Base-by-base conservation (phyloP, 2,797 vertebrate species). In the Gallirallus australis region DNA sequence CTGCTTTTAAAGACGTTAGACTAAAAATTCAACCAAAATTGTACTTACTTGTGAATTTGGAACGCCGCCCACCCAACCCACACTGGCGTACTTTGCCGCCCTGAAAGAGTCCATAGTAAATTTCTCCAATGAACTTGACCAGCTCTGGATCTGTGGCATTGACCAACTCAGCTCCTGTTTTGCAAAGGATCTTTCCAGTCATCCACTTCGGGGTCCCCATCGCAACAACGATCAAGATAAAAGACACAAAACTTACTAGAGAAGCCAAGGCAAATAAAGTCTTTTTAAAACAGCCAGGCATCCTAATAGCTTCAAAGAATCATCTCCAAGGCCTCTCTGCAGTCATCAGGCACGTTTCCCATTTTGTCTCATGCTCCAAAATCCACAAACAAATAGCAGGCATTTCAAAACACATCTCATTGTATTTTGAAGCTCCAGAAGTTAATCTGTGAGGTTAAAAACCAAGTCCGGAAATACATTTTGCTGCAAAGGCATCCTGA, bases 141-240 rank as follows among this genome's bases (percentile, higher is more conserved):
- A 99, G 92, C 97, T 99, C 99, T 14, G 98, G 98, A 50, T 98
- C 97, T 0, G 99, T 99, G 59, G 99, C 99, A 31, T 99, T 99
- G 79, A 99, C 99, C 73, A 99, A 97, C 64, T 99, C 99, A 30
- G 97, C 99, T 56, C 99, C 99, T 4, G 99, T 99, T 97, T 99
- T 99, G 93, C 99, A 99, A 56, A 99, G 98, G 90, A 99, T 99
- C 92, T 98, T 98, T 12, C 99, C 99, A 15, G 98, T 98, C 94
- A 99, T 97, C 99, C 99, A 99, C 85, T 98, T 98, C 81, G 99
- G 99, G 40, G 98, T 98, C 24, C 98, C 98, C 95, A 99, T 97
- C 17, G 99, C 99, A 42, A 98, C 96, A 18, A 98, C 94, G 95
- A 99, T 94, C 76, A 99, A 98, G 54, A 98, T 84, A 94, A 98